phyloP scores from a whole-genome alignment of 2,888 invertebrate species.

The Aleiodes alternator region DNA sequence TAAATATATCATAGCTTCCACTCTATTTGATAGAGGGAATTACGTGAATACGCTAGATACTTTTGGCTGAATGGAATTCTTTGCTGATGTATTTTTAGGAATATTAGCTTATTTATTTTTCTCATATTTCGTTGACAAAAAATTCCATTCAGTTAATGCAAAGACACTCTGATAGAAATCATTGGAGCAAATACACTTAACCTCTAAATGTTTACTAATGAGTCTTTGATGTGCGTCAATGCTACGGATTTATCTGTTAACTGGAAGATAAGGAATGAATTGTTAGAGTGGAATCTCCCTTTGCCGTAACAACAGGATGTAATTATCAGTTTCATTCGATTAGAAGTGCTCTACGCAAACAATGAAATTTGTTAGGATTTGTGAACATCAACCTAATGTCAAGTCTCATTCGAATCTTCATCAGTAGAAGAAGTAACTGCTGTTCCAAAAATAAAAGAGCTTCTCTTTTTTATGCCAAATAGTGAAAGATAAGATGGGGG shows the following conservation, averaged over 20 bases:
- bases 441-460: slow-evolving; percentile 21
- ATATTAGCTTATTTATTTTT: background rate
- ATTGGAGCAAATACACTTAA: background rate
- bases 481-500: slow-evolving; percentile 22
- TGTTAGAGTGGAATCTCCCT: slow-evolving; percentile 9
- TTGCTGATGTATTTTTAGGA: background rate
- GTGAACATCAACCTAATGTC: background rate
- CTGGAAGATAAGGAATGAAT: background rate
- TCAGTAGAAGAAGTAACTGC: background rate
- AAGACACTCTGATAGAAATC: background rate
- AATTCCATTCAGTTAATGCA: background rate
- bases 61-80: background rate
- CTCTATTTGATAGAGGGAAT: slow-evolving; percentile 13
- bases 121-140: background rate
- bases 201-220: background rate
- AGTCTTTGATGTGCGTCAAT: slow-evolving; percentile 1
- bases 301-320: slow-evolving; percentile 27
- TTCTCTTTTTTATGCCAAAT: slow-evolving; percentile 11
- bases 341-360: background rate
- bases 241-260: background rate
- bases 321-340: slow-evolving; percentile 34
- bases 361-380: slow-evolving; percentile 10
- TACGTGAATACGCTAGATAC: background rate
- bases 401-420: slow-evolving; percentile 4
- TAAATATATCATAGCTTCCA: slow-evolving; percentile 21